Conservation (phyloP, 2,888 invertebrate genomes). For the Dryobotodes eremita region DNA sequence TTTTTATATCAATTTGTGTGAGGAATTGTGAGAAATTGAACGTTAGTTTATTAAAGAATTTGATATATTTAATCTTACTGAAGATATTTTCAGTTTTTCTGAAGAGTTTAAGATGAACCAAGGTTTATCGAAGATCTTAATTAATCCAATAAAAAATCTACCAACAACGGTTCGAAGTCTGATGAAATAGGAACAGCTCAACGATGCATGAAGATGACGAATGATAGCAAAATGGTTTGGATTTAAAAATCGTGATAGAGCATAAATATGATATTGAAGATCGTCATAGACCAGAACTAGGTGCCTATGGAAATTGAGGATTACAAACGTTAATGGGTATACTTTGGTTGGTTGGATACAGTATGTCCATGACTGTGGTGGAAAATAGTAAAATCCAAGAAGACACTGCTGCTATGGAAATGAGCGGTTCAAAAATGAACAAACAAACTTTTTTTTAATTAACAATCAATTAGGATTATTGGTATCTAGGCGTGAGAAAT, state of each 20-base stretch:
- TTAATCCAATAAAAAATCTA: slow-evolving; percentile 27
- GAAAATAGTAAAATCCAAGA: neutral
- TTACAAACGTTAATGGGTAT: slow-evolving; percentile 26
- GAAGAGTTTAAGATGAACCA: slow-evolving; percentile 1
- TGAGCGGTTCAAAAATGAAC: neutral
- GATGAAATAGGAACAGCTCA: slow-evolving; percentile 47
- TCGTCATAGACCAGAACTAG: slow-evolving; percentile 38
- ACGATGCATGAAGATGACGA: slow-evolving; percentile 60
- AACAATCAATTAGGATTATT: slow-evolving; percentile 22
- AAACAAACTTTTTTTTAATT: neutral
- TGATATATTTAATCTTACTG: slow-evolving; percentile 39
- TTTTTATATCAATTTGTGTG: slow-evolving; percentile 47
- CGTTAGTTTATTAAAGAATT: slow-evolving; percentile 39
- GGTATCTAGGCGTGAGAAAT: slow-evolving; percentile 39
- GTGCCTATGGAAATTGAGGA: slow-evolving; percentile 38
- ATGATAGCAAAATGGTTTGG: slow-evolving; percentile 55
- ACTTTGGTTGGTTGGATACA: slow-evolving; percentile 19
- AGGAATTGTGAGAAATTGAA: slow-evolving; percentile 30
- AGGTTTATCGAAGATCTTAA: slow-evolving; percentile 36
- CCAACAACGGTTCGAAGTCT: slow-evolving; percentile 32
- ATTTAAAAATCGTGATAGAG: slow-evolving; percentile 60
- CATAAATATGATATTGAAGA: slow-evolving; percentile 53
- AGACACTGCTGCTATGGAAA: neutral
- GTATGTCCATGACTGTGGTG: neutral
- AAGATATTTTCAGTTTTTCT: slow-evolving; percentile 35